phyloP scores from a whole-genome alignment of 1,140 invertebrate genomes.

The Babylonia areolata region DNA sequence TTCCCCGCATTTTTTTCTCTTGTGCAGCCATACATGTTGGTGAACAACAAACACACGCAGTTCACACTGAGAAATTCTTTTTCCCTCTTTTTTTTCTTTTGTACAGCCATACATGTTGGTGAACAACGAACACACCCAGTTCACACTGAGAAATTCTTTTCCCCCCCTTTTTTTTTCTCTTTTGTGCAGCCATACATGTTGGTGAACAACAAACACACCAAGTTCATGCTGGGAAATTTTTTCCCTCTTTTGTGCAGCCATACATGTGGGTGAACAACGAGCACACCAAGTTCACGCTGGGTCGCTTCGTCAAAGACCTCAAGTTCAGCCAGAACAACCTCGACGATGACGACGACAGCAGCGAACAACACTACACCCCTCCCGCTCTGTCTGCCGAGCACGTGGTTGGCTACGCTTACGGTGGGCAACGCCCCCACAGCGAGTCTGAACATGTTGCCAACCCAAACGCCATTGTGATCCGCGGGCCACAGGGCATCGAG shows the following conservation, averaged over 20 bases:
- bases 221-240: slow-evolving; percentile 62
- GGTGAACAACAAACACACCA: slow-evolving; percentile 64
- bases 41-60: no score
- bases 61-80: no score
- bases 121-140: no score
- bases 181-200: slow-evolving; percentile 68
- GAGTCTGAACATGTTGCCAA: slow-evolving; percentile 59
- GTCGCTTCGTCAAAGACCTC: slow-evolving; percentile 57
- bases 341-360: not conserved
- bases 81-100: no score
- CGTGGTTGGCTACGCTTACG: slow-evolving; percentile 69
- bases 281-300: slow-evolving; percentile 67
- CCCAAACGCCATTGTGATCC: slow-evolving; percentile 66
- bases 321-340: slow-evolving; percentile 35
- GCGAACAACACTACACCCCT: slow-evolving; percentile 3
- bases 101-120: no score
- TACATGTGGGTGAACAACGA: slow-evolving; percentile 62
- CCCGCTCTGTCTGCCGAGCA: slow-evolving; percentile 62
- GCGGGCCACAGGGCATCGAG: slow-evolving; percentile 66
- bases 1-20: no score
- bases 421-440: slow-evolving; percentile 70
- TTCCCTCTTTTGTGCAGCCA: slow-evolving; percentile 56
- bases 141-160: no score
- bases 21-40: no score
- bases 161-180: no score